These are phyloP conservation scores for Plectrocnemia conspersa DNA, from an alignment of 1,140 invertebrate species.

Conservation along the genomic window DNA sequence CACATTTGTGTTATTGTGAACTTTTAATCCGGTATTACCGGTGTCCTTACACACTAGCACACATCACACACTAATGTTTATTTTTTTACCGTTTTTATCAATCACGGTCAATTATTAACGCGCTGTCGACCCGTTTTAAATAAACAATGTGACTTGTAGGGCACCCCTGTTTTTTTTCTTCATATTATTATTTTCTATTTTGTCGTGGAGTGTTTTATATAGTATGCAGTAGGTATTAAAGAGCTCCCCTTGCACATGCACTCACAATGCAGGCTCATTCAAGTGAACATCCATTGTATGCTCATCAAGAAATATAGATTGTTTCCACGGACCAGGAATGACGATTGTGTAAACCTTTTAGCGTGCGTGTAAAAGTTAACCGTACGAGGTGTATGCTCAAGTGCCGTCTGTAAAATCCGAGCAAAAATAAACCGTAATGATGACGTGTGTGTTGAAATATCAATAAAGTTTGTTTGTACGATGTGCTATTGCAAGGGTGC, in stretches of 20 bases:
- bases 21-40: conserved; percentile 32
- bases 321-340: conserved; percentile 22
- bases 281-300: conserved; percentile 27
- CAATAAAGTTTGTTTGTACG: too few relatives aligned
- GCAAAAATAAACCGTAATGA: too few relatives aligned
- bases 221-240: neutral
- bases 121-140: conserved; percentile 30
- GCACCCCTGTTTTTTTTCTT: conserved; percentile 5
- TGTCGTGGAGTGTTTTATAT: neutral
- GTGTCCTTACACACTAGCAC: conserved; percentile 9
- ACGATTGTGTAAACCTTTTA: conserved; percentile 28
- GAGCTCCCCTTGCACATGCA: neutral
- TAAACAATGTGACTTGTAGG: conserved; percentile 30
- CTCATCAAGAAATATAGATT: conserved; percentile 27
- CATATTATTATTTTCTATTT: neutral
- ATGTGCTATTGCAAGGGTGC: too few relatives aligned
- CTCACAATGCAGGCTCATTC: conserved; percentile 14
- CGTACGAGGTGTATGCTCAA: conserved; percentile 9
- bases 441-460: too few relatives aligned
- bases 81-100: conserved; percentile 28
- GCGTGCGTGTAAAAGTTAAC: conserved; percentile 28
- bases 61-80: neutral
- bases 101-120: conserved; percentile 35
- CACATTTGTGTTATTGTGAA: conserved; percentile 5
- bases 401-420: too few relatives aligned